A percentile compares a stretch with the other conserved stretches of the same genome.
Conservation (phyloP, 2,797 vertebrate genomes). For the Ctenosaura bakeri region DNA sequence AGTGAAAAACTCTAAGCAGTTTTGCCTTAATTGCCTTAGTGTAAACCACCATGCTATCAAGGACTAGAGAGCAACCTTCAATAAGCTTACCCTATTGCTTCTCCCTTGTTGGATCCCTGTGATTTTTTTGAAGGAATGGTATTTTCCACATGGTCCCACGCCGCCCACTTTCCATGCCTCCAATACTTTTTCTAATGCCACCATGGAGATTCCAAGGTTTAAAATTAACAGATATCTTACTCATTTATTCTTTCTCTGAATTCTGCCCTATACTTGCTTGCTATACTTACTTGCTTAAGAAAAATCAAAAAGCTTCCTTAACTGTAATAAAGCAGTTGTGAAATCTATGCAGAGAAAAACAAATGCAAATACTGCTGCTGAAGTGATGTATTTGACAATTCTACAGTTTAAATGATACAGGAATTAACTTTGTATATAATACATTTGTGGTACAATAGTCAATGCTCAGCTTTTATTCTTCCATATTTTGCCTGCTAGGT, state of each 20-base stretch:
- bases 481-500: slow-evolving; percentile 78
- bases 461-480: slow-evolving; percentile 71
- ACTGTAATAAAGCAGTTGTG: rapidly evolving
- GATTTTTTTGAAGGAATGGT: background rate
- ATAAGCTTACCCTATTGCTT: background rate
- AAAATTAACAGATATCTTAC: background rate
- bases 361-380: background rate
- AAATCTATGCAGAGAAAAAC: rapidly evolving
- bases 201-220: background rate
- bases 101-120: background rate
- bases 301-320: background rate
- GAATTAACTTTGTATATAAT: slow-evolving; percentile 50
- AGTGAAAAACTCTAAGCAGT: background rate
- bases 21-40: background rate
- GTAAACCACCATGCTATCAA: background rate
- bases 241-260: background rate
- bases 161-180: background rate
- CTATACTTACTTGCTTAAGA: background rate
- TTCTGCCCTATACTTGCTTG: background rate
- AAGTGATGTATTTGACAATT: slow-evolving; percentile 16
- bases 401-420: slow-evolving; percentile 15
- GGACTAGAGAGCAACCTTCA: background rate
- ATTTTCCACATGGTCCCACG: background rate
- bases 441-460: slow-evolving; percentile 68
- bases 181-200: background rate